Base-by-base conservation (phyloP, 1,140 invertebrate genomes). In the Melitaea cinxia region DNA sequence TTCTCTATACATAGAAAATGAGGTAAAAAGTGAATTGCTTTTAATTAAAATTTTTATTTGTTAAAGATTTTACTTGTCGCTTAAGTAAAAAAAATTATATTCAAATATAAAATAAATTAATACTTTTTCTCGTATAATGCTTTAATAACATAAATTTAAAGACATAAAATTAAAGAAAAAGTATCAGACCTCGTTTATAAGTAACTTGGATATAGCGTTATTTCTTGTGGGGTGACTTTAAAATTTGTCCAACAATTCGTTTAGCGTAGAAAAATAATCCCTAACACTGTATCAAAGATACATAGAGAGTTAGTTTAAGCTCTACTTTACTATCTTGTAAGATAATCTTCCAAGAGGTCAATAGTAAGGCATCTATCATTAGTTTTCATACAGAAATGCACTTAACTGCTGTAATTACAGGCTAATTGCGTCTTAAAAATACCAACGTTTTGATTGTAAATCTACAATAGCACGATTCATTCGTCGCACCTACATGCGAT, bases 341-440 rank as follows among this genome's bases (percentile, higher is more conserved):
- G 7, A 28, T 28, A 28, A 10, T 33, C 12, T 33, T 33, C 1
- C 7, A 33, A 33, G 7, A 58, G 65, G 65, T 68, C 65, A 68
- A 57, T 33, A 53, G 33, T 61, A 68, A 68, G 54, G 47, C 17
- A 52, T 49, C 17, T 24, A n/a, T 21, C 21, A 15, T 55, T 37
- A 17, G 23, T 52, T 60, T 60, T 33, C 30, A 10, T 10, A 33
- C 12, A 1, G 30, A 33, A 9, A 33, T 33, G 30, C 30, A 9
- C 4, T 35, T 35, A 35, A 4, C 35, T 39, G 9, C 15, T 4
- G 30, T 33, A 33, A 4, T 33, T 33, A 39, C 3, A 39, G 1
- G 15, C 4, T 39, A 39, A 39, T 15, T 39, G 35, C 35, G 35
- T 39, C 35, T 39, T 9, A 39, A 39, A 39, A 39, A 39, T 15